These are phyloP conservation scores for Ibycter americanus DNA, from an alignment of 2,797 vertebrate genomes.

Conservation along the genomic window DNA sequence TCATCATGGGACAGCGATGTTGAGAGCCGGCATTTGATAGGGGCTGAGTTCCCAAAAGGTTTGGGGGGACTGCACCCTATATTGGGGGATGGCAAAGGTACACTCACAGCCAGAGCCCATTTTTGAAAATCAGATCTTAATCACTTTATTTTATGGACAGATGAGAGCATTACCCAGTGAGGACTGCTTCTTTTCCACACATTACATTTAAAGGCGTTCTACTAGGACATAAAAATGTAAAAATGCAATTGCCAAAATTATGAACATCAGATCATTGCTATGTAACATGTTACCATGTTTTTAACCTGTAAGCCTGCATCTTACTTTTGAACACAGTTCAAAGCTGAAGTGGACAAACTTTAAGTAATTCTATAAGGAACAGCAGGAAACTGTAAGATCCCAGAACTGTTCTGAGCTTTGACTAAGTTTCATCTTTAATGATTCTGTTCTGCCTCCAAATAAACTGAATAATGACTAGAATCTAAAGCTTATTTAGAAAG, in stretches of 20 bases:
- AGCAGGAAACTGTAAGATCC: not conserved
- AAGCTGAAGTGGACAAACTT: not conserved
- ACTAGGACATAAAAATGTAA: not conserved
- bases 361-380: not conserved
- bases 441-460: slow-evolving; percentile 44
- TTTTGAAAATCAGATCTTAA: not conserved
- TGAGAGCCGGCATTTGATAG: not conserved
- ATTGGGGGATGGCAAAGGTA: not conserved
- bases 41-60: not conserved
- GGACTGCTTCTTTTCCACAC: not conserved
- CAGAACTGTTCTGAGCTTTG: slow-evolving; percentile 11
- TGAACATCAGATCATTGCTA: not conserved
- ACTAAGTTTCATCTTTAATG: slow-evolving; percentile 18
- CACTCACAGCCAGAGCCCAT: not conserved
- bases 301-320: not conserved
- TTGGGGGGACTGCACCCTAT: not conserved
- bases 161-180: not conserved
- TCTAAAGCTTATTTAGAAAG: slow-evolving; percentile 58
- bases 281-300: not conserved
- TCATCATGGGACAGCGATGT: not conserved
- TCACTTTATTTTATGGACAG: not conserved
- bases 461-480: slow-evolving; percentile 46
- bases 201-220: not conserved
- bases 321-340: not conserved
- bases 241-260: not conserved